phyloP scores from a whole-genome alignment of 2,797 vertebrate species.

The Siniperca obscura region DNA sequence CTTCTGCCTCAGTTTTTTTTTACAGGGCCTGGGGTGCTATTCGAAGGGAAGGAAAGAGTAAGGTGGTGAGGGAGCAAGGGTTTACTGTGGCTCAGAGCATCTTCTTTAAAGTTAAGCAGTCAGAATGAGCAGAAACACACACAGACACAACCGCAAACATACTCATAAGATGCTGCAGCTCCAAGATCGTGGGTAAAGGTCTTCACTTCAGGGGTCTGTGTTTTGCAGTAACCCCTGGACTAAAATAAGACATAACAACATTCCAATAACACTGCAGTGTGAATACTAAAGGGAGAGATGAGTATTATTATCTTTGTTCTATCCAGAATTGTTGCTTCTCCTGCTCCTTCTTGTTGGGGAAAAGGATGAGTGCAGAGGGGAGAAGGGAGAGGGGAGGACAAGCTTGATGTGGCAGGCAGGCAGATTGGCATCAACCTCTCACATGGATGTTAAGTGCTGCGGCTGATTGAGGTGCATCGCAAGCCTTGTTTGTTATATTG shows the following conservation, averaged over 20 bases:
- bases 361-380: constrained; percentile 38
- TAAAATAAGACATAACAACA: constrained; percentile 42
- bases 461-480: constrained; percentile 65
- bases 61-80: constrained; percentile 45
- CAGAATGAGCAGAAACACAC: constrained; percentile 47
- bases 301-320: constrained; percentile 33
- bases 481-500: constrained; percentile 56
- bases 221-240: constrained; percentile 62
- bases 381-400: constrained; percentile 36
- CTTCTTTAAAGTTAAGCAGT: constrained; percentile 75
- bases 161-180: constrained; percentile 48
- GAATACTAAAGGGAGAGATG: constrained; percentile 48
- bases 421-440: constrained; percentile 72
- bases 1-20: constrained; percentile 66
- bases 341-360: background rate
- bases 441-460: constrained; percentile 67
- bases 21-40: constrained; percentile 69
- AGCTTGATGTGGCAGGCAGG: constrained; percentile 68
- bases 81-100: constrained; percentile 66
- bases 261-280: constrained; percentile 25
- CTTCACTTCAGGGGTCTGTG: constrained; percentile 61
- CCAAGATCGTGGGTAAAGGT: constrained; percentile 69
- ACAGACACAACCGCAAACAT: constrained; percentile 27
- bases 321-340: constrained; percentile 15
- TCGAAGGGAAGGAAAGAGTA: constrained; percentile 49